Conservation (phyloP, 2,797 vertebrate species). For the Enteromius treurensis region DNA sequence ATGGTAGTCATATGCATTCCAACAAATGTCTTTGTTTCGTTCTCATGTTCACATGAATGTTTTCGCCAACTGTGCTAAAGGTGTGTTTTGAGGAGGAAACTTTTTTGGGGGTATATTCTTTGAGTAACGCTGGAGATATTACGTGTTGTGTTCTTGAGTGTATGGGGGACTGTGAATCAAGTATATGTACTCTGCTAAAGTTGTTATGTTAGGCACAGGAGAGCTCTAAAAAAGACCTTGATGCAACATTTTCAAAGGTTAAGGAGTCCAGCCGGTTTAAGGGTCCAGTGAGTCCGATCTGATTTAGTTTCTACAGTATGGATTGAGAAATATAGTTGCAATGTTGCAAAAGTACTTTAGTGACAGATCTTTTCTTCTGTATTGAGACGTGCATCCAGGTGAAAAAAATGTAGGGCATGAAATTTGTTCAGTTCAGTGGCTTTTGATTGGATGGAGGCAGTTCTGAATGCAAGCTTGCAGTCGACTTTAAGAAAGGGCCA, state of each 20-base stretch:
- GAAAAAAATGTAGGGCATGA: neutral
- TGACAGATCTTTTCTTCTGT: neutral
- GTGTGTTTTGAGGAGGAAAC: neutral
- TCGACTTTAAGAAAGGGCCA: neutral
- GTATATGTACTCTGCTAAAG: slow-evolving; percentile 10
- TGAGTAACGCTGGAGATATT: slow-evolving; percentile 1
- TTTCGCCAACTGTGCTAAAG: slow-evolving; percentile 32
- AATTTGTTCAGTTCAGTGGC: neutral
- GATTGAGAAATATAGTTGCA: neutral
- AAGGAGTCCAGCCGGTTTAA: neutral
- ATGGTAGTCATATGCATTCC: slow-evolving; percentile 12
- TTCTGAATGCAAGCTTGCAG: neutral
- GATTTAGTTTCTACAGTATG: neutral
- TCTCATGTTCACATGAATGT: slow-evolving; percentile 1
- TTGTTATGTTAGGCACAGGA: slow-evolving; percentile 17
- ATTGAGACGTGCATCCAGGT: neutral
- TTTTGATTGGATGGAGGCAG: neutral
- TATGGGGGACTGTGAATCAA: slow-evolving; percentile 25
- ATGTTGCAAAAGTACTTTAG: neutral
- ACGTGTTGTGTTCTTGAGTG: neutral
- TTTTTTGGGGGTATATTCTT: neutral
- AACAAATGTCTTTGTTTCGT: slow-evolving; percentile 24
- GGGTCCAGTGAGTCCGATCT: neutral
- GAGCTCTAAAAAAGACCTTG: neutral
- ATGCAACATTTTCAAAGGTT: neutral